phyloP scores from a whole-genome alignment of 2,113 vertebrate genomes.

The Varanus komodoensis region DNA sequence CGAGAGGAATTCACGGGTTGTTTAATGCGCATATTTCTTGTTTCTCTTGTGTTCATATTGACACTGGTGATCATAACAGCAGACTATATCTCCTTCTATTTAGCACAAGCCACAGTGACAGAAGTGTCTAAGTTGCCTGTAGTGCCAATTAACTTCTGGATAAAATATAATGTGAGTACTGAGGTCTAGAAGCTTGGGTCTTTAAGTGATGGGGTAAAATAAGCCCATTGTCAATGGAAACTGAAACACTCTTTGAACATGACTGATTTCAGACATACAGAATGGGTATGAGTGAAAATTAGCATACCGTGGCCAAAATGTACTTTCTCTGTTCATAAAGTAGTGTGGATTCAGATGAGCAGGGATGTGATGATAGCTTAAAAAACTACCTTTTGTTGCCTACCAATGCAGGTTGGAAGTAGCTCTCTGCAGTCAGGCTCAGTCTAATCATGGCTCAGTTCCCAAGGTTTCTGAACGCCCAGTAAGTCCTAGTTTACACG shows the following conservation, averaged over 20 bases:
- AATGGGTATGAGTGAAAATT: not conserved
- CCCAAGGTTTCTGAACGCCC: not conserved
- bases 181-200: not conserved
- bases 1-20: conserved; percentile 78
- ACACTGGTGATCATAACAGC: conserved; percentile 74
- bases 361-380: not conserved
- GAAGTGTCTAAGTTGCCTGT: conserved; percentile 82
- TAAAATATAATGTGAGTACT: conserved; percentile 82
- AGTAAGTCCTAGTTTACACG: not conserved
- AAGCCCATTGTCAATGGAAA: not conserved
- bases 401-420: not conserved
- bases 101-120: conserved; percentile 71
- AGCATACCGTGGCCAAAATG: not conserved
- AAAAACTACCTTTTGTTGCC: not conserved
- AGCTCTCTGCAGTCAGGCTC: not conserved
- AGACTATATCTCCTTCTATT: conserved; percentile 81
- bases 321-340: not conserved
- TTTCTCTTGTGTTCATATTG: conserved; percentile 79
- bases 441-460: not conserved
- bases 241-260: not conserved
- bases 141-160: conserved; percentile 74
- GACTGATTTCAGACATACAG: not conserved
- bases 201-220: not conserved
- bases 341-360: not conserved
- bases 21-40: conserved; percentile 75